Conservation (phyloP, 2,797 vertebrate species). For the Agapornis canus region DNA sequence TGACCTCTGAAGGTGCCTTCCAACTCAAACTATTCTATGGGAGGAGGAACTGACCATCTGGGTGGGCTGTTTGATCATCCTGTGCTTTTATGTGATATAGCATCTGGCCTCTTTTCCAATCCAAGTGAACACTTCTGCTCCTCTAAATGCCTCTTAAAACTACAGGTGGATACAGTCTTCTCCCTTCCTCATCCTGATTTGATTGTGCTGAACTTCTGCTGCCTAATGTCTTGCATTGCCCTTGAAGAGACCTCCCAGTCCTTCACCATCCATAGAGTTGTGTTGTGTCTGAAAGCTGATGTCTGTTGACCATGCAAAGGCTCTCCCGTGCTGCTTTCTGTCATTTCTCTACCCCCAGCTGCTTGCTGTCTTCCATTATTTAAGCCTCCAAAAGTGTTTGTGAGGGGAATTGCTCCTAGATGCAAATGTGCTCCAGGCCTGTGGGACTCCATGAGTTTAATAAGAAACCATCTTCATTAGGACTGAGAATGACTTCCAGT, state of each 20-base stretch:
- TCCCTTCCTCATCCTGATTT: background rate
- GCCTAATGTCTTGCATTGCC: accelerated
- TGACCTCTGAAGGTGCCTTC: accelerated
- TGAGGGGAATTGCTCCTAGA: background rate
- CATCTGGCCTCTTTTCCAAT: background rate
- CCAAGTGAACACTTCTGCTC: background rate
- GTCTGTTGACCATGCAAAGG: accelerated
- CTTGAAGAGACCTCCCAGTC: background rate
- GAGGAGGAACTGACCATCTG: background rate
- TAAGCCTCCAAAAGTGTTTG: accelerated
- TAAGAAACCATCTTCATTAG: background rate
- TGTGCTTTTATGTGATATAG: background rate
- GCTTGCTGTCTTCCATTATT: background rate
- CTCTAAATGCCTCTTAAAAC: background rate
- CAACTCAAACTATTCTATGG: background rate
- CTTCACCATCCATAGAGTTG: background rate
- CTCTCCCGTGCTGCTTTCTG: background rate
- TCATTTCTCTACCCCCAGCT: background rate
- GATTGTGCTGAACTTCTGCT: background rate
- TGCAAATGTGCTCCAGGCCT: background rate
- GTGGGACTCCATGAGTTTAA: background rate
- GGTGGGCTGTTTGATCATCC: background rate
- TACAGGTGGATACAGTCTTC: background rate
- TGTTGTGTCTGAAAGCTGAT: background rate
- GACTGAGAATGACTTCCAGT: background rate